Conservation (phyloP, 2,888 invertebrate species). For the Tenthredo amoena region DNA sequence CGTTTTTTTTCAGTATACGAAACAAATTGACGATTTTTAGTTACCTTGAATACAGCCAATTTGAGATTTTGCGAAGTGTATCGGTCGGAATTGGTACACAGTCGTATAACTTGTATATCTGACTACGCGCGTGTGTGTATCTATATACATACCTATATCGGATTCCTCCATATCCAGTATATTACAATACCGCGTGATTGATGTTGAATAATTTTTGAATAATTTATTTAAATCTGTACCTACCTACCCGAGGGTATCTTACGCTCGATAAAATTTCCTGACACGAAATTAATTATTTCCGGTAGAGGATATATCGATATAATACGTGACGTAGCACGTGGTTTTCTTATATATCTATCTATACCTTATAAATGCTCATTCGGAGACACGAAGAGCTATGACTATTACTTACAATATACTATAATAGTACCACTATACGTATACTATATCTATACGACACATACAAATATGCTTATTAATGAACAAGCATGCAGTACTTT, state of each 20-base stretch:
- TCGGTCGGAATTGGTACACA: too few species aligned
- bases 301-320: constrained; percentile 42
- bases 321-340: constrained; percentile 30
- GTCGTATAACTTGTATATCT: too few species aligned
- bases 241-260: constrained; percentile 13
- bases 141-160: background rate
- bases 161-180: background rate
- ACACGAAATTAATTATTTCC: constrained; percentile 52
- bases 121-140: too few species aligned
- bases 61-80: background rate
- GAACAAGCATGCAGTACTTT: background rate
- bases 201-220: constrained; percentile 45
- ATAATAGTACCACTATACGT: background rate
- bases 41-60: background rate
- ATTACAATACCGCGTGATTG: constrained; percentile 39
- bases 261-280: constrained; percentile 35
- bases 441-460: background rate
- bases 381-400: background rate
- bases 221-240: constrained; percentile 28
- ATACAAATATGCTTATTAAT: background rate
- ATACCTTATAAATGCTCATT: background rate
- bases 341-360: background rate
- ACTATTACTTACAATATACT: background rate
- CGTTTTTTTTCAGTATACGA: too few species aligned
- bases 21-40: too few species aligned